A percentile compares a stretch with the other conserved stretches of the same genome.
Conservation (phyloP, 2,797 vertebrate genomes). For the Onychomys leucogaster region DNA sequence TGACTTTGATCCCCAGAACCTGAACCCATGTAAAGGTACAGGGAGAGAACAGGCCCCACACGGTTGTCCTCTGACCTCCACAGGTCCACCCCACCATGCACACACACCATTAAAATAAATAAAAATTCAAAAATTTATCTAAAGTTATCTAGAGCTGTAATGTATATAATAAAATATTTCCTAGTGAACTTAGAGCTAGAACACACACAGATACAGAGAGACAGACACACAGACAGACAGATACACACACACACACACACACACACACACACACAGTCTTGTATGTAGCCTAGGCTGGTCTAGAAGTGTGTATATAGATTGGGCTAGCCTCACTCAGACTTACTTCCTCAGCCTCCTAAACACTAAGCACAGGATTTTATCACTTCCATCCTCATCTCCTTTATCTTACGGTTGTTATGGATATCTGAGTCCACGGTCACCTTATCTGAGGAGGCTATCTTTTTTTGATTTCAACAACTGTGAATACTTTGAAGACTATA, state of each 20-base stretch:
- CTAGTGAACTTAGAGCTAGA: not conserved
- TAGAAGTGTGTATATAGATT: not conserved
- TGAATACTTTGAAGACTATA: not conserved
- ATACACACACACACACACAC: not conserved
- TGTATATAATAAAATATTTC: not conserved
- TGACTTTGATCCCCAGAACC: not conserved
- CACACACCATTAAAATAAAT: not conserved
- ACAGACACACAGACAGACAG: too few relatives aligned
- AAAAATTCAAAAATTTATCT: not conserved
- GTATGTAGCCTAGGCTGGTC: not conserved
- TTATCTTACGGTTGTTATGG: not conserved
- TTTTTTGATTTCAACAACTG: not conserved
- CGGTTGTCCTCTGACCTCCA: not conserved
- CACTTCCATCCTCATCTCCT: not conserved
- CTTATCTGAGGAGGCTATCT: not conserved
- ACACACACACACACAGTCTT: not conserved
- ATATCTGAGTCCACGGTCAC: not conserved
- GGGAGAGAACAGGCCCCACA: not conserved
- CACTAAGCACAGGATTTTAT: not conserved
- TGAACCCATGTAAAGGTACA: not conserved
- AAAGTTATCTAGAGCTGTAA: not conserved
- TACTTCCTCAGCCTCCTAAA: not conserved
- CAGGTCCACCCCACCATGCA: not conserved
- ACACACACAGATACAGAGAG: not conserved
- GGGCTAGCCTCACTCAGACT: not conserved